phyloP scores from a whole-genome alignment of 2,797 vertebrate species.

The Poecilia wingei region DNA sequence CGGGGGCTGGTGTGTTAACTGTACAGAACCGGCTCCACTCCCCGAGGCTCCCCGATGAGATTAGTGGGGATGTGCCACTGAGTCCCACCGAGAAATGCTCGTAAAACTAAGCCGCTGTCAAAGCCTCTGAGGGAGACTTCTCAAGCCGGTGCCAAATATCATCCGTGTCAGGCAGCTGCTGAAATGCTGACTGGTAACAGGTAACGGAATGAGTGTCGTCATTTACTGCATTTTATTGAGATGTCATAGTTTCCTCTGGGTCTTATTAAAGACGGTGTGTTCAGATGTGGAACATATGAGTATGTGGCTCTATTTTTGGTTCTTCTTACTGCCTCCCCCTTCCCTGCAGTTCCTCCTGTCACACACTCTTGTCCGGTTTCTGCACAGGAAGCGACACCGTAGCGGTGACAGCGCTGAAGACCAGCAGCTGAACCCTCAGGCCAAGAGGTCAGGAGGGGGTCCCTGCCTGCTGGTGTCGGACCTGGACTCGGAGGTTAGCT shows the following conservation, averaged over 20 bases:
- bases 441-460: conserved; percentile 85
- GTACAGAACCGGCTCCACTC: conserved; percentile 12
- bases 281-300: conserved; percentile 41
- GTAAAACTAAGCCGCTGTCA: conserved; percentile 31
- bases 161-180: conserved; percentile 28
- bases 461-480: conserved; percentile 76
- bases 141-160: conserved; percentile 26
- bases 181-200: conserved; percentile 77
- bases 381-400: conserved; percentile 87
- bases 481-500: conserved; percentile 79
- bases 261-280: conserved; percentile 3
- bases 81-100: conserved; percentile 36
- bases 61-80: conserved; percentile 23
- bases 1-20: conserved; percentile 12
- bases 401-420: conserved; percentile 86
- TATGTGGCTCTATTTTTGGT: conserved; percentile 70
- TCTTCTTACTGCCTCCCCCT: conserved; percentile 42
- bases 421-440: conserved; percentile 85
- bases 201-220: conserved; percentile 42
- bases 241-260: conserved; percentile 1
- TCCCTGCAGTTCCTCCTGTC: conserved; percentile 30
- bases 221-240: neutral
- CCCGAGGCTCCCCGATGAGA: conserved; percentile 19
- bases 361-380: conserved; percentile 17
- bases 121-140: conserved; percentile 39